Percentiles rank a stretch among this genome's conserved stretches.
Evolutionary conservation across 2,113 vertebrate genomes (phyloP).

Genomic region (Todiramphus saurophagus): DNA sequence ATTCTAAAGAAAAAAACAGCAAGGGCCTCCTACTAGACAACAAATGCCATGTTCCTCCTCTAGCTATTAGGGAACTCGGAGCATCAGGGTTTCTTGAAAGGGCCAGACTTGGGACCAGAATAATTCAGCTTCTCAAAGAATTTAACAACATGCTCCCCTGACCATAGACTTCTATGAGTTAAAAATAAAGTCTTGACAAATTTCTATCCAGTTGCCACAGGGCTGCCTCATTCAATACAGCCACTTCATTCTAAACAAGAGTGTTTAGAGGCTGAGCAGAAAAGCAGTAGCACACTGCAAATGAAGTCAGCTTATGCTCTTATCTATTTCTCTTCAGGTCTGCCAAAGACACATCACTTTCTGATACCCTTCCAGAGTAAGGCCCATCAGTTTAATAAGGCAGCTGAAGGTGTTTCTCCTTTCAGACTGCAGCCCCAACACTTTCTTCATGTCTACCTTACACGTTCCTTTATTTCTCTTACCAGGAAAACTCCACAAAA

Average conservation of each 20-base stretch:
- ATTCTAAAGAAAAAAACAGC: neutral
- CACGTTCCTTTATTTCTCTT: neutral
- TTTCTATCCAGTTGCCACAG: neutral
- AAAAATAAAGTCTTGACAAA: neutral
- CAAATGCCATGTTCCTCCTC: neutral
- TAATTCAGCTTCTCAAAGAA: neutral
- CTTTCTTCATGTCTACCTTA: neutral
- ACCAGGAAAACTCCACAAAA: neutral
- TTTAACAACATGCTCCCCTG: neutral
- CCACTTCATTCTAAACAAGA: neutral
- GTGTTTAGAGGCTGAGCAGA: neutral
- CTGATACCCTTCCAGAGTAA: neutral
- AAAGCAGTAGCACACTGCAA: neutral
- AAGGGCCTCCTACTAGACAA: neutral
- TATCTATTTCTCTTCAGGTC: neutral
- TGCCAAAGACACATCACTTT: neutral
- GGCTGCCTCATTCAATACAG: neutral
- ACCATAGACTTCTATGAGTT: neutral
- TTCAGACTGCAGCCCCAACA: neutral
- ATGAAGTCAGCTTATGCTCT: neutral
- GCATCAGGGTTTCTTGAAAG: neutral
- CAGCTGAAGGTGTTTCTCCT: neutral
- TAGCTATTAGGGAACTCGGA: neutral
- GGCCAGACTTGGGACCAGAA: neutral
- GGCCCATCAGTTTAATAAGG: neutral